These are phyloP conservation scores for Platorchestia sp. DNA, from an alignment of 1,140 invertebrate genomes.

Conservation along the genomic window DNA sequence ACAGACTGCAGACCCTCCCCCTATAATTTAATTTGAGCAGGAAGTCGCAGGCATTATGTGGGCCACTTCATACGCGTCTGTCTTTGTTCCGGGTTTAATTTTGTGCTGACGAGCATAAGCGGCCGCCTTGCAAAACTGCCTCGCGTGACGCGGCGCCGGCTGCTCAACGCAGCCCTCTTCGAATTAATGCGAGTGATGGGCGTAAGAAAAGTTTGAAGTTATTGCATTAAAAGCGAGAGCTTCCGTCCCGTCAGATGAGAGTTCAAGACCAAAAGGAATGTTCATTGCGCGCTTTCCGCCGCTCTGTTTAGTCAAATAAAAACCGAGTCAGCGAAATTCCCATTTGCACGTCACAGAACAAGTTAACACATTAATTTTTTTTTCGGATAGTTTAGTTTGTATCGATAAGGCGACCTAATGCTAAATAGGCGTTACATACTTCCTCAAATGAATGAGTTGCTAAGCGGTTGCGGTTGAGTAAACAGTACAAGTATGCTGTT, in stretches of 20 bases:
- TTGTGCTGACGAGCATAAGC: neutral
- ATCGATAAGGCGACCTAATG: neutral
- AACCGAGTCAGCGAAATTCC: neutral
- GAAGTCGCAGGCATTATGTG: constrained; percentile 15
- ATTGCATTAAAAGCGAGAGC: constrained; percentile 9
- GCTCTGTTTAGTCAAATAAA: neutral
- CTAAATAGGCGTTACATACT: neutral
- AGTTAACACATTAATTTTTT: neutral
- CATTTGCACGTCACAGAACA: neutral
- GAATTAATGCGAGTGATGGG: constrained; percentile 1
- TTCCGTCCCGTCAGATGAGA: neutral
- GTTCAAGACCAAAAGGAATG: neutral
- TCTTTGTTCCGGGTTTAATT: constrained; percentile 44
- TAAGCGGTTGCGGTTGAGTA: too few relatives aligned
- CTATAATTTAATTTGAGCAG: neutral
- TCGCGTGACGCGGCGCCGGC: neutral
- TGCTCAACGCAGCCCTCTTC: neutral
- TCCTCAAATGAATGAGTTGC: too few relatives aligned
- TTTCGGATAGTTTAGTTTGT: neutral
- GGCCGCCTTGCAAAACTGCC: neutral
- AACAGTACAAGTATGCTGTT: too few relatives aligned
- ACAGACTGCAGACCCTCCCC: neutral
- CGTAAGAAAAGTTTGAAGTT: neutral
- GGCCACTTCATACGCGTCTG: neutral
- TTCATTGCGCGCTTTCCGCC: neutral